Evolutionary conservation across 2,113 vertebrate genomes (phyloP), one percentile per base, ranked within the genome.

Genomic region (Abramis brama): DNA sequence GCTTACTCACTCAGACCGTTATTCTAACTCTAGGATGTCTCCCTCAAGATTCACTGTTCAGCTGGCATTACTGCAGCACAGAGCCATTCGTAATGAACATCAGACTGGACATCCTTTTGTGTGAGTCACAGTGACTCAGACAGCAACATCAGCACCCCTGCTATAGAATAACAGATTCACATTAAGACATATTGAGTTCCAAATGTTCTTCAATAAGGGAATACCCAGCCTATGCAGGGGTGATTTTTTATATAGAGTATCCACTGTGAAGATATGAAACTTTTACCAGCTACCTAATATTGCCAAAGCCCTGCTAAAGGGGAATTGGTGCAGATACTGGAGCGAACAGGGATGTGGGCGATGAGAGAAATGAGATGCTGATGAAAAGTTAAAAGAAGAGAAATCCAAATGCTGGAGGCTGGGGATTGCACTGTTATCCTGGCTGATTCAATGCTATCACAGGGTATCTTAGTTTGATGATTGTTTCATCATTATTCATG

Each of bases 381-480:
- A 86, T 73, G 66, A 76, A 76, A 76, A 52, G 45, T 27, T 30
- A 50, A 76, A 27, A 76, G n/a, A 50, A 50, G 45, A 88, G 74
- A 19, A 86, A 85, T 55, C 66, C 64, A 73, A 79, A 43, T 75
- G 73, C 52, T 80, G 59, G 50, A 76, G 74, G 84, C 84, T 79
- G 78, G 76, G 68, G 68, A 39, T 68, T 86, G 80, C 68, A 36
- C 15, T 71, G 66, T 84, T 78, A 57, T 82, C 50, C 71, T 64
- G 50, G 39, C 82, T 82, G 79, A 50, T 50, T 88, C 82, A 88
- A 79, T 83, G 79, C 85, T 79, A 88, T 85, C 83, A 77, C 60
- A 15, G 79, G 85, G 23, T 50, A 82, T 87, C 50, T 87, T 71
- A 79, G 9, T 86, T 60, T 83, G 84, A 33, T 88, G 62, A 76